A percentile compares a stretch with the other conserved stretches of the same genome.
Conservation (phyloP, 2,888 invertebrate genomes). For the Scotopteryx bipunctaria region DNA sequence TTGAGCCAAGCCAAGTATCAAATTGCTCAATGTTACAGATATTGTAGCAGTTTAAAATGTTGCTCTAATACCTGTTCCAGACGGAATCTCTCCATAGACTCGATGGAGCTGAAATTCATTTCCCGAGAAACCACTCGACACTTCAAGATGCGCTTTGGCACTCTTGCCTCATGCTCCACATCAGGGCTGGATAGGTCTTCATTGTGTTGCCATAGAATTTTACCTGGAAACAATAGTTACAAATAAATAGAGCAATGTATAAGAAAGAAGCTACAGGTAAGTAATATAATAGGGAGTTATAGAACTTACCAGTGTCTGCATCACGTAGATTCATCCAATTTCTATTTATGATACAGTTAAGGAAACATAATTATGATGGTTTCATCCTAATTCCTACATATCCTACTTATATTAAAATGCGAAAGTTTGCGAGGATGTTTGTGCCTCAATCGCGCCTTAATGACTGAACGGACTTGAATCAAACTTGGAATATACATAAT, state of each 20-base stretch:
- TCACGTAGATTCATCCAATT: conserved; percentile 99
- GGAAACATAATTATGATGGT: conserved; percentile 22
- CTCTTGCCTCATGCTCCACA: conserved; percentile 96
- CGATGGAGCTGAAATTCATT: conserved; percentile 95
- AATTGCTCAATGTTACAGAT: no score
- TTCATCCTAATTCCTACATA: not conserved
- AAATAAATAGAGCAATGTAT: not conserved
- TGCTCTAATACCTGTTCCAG: conserved; percentile 93
- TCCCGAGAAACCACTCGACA: conserved; percentile 95
- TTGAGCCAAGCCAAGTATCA: no score
- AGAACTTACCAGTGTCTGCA: conserved; percentile 87
- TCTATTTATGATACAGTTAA: conserved; percentile 66
- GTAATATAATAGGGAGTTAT: not conserved
- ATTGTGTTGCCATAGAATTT: conserved; percentile 97
- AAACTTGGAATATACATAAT: no score
- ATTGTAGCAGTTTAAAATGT: no score
- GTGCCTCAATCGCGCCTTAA: no score
- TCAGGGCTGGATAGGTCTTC: conserved; percentile 96
- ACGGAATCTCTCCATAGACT: conserved; percentile 97
- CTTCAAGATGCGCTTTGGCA: conserved; percentile 98
- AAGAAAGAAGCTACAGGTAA: not conserved
- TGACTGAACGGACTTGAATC: no score
- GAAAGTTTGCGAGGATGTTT: no score
- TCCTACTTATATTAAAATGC: no score
- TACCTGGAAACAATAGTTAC: conserved; percentile 81